Conservation (phyloP, 2,888 invertebrate genomes). For the Drosophila paranaensis region DNA sequence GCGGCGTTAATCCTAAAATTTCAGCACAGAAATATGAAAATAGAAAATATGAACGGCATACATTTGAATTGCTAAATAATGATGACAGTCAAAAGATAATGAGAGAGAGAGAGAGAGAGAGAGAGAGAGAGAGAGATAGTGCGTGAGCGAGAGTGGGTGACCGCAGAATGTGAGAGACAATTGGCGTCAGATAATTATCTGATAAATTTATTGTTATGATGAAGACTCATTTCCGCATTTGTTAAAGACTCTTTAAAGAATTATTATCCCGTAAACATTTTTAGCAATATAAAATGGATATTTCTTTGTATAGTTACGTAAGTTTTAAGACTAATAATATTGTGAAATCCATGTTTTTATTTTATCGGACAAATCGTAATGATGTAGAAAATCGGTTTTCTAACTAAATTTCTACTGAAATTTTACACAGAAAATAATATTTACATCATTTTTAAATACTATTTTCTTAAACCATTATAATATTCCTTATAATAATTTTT, state of each 20-base stretch:
- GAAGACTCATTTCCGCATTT: too few species aligned
- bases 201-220: too few species aligned
- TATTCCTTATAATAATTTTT: not conserved
- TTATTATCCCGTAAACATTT: too few species aligned
- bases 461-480: not conserved
- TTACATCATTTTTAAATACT: too few species aligned
- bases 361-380: not conserved
- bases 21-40: slow-evolving; percentile 50
- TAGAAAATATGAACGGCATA: slow-evolving; percentile 35
- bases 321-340: not conserved
- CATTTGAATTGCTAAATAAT: slow-evolving; percentile 29
- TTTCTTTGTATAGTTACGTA: too few species aligned
- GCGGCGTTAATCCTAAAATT: slow-evolving; percentile 78
- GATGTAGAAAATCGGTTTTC: not conserved
- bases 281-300: too few species aligned
- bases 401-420: not conserved
- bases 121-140: not conserved
- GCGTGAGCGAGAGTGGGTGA: not conserved
- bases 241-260: too few species aligned
- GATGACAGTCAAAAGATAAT: slow-evolving; percentile 2
- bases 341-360: not conserved
- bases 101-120: not conserved
- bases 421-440: not conserved
- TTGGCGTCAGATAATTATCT: too few species aligned
- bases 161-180: not conserved